phyloP scores from a whole-genome alignment of 2,888 invertebrate species.

The Hypena proboscidalis region DNA sequence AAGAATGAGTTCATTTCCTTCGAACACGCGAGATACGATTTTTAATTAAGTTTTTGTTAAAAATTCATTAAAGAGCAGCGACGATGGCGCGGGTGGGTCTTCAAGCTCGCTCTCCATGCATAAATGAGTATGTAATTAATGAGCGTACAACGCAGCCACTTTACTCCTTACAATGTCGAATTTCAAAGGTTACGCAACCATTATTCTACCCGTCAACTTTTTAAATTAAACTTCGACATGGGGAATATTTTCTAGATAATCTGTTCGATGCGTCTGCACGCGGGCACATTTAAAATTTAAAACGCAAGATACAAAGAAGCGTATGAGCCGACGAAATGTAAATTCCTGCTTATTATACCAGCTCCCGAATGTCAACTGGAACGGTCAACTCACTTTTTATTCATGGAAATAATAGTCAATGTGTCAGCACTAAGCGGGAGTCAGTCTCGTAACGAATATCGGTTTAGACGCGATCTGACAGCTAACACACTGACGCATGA shows the following conservation, averaged over 20 bases:
- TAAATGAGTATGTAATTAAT: conserved; percentile 80
- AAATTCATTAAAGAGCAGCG: conserved; percentile 80
- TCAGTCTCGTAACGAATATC: conserved; percentile 43
- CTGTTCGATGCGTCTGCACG: conserved; percentile 19
- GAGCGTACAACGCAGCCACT: conserved; percentile 61
- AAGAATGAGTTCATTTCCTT: conserved; percentile 85
- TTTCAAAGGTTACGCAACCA: conserved; percentile 60
- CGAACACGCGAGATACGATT: conserved; percentile 82
- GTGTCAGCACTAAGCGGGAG: conserved; percentile 59
- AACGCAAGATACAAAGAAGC: conserved; percentile 49
- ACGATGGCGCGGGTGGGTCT: conserved; percentile 65
- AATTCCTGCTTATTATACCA: conserved; percentile 68
- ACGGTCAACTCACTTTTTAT: conserved; percentile 68
- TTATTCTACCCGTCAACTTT: conserved; percentile 57
- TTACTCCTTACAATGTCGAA: conserved; percentile 62
- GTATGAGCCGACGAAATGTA: conserved; percentile 63
- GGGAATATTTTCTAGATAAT: conserved; percentile 38
- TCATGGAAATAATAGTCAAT: conserved; percentile 68
- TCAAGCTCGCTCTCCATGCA: conserved; percentile 65
- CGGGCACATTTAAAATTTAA: conserved; percentile 53
- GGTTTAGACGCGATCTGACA: conserved; percentile 42
- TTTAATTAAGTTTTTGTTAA: conserved; percentile 86
- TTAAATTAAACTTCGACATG: conserved; percentile 59
- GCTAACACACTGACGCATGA: conserved; percentile 25
- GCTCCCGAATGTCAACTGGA: conserved; percentile 65